These are phyloP conservation scores for Linurgus olivaceus DNA, from an alignment of 2,797 vertebrate species.

Conservation along the genomic window DNA sequence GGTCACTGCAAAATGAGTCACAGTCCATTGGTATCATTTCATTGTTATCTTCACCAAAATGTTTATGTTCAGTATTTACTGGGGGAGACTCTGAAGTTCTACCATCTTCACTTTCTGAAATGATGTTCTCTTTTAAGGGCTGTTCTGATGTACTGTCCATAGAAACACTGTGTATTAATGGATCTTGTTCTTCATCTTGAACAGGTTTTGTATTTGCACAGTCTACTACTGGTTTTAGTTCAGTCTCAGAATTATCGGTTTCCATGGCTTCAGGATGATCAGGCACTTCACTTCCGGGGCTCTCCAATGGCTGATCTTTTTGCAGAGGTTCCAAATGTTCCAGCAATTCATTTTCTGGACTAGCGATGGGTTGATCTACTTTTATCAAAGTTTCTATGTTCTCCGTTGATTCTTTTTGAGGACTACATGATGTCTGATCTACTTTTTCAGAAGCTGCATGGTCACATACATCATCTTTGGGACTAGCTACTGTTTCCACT, in stretches of 20 bases:
- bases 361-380: background rate
- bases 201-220: background rate
- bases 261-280: conserved; percentile 9
- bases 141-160: background rate
- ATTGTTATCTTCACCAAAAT: conserved; percentile 81
- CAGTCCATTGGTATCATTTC: conserved; percentile 91
- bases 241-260: background rate
- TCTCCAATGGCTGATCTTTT: background rate
- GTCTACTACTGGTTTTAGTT: background rate
- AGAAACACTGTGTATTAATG: background rate
- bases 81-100: background rate
- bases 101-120: background rate
- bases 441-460: background rate
- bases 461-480: conserved; percentile 8
- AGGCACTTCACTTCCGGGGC: background rate
- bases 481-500: background rate
- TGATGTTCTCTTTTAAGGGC: conserved; percentile 16
- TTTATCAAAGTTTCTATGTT: background rate
- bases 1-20: conserved; percentile 85
- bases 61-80: conserved; percentile 37
- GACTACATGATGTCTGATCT: background rate
- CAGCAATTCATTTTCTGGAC: background rate
- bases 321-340: background rate
- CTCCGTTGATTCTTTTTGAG: background rate
- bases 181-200: conserved; percentile 40